These are phyloP conservation scores for Campoplex capitator DNA, from an alignment of 2,888 invertebrate species.

Conservation along the genomic window DNA sequence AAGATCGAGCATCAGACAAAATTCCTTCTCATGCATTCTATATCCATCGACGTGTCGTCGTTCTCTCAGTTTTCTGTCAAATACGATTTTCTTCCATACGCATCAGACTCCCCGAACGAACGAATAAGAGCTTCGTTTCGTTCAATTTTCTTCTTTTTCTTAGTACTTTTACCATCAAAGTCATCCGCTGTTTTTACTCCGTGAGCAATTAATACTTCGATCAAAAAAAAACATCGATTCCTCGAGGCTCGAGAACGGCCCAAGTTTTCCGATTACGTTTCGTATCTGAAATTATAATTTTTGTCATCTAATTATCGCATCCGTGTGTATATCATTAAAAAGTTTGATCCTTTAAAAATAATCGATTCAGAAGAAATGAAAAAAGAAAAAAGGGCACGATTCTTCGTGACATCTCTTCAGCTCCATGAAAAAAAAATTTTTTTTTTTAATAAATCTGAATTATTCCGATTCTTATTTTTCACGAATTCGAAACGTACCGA, in stretches of 20 bases:
- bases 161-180: slow-evolving; percentile 9
- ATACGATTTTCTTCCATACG: slow-evolving; percentile 65
- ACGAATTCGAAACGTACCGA: not conserved
- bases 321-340: not conserved
- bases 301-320: not conserved
- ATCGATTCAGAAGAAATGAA: not conserved
- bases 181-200: not conserved
- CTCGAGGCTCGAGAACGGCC: not conserved
- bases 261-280: not conserved
- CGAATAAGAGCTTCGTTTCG: slow-evolving; percentile 60
- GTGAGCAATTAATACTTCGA: slow-evolving; percentile 23
- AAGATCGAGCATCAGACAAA: slow-evolving; percentile 63
- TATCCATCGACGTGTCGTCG: slow-evolving; percentile 53
- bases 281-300: not conserved
- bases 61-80: slow-evolving; percentile 34
- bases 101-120: slow-evolving; percentile 29
- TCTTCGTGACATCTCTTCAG: not conserved
- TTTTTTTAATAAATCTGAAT: too few relatives aligned
- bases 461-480: not conserved
- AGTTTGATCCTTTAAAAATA: not conserved
- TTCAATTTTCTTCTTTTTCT: slow-evolving; percentile 28
- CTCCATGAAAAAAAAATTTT: not conserved
- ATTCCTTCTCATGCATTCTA: slow-evolving; percentile 64
- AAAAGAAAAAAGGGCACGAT: not conserved
- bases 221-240: not conserved